Conservation (phyloP, 2,888 invertebrate species). For the Sesamia inferens region DNA sequence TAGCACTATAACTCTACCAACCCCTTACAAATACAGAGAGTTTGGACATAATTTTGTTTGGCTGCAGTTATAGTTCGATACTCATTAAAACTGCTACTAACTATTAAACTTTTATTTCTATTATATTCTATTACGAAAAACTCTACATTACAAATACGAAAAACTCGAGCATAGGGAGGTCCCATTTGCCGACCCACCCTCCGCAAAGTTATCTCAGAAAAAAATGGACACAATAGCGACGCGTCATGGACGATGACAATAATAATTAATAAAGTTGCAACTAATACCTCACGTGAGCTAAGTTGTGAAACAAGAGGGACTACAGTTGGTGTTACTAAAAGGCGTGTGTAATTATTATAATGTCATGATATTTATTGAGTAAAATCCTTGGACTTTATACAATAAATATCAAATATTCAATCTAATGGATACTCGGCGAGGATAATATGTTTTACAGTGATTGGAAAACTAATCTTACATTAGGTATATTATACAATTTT, state of each 20-base stretch:
- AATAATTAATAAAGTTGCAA: constrained; percentile 62
- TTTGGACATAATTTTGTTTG: background rate
- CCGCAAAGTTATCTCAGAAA: constrained; percentile 38
- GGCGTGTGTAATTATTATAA: background rate
- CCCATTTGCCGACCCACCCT: constrained; percentile 20
- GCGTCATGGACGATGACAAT: constrained; percentile 31
- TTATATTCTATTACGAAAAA: constrained; percentile 17
- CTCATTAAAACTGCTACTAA: too few relatives aligned
- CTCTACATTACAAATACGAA: constrained; percentile 13
- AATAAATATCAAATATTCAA: too few relatives aligned
- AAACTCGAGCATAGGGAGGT: background rate
- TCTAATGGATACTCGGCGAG: too few relatives aligned
- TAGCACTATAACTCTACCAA: too few relatives aligned
- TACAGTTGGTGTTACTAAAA: constrained; percentile 24
- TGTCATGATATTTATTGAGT: background rate
- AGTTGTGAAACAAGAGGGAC: constrained; percentile 29
- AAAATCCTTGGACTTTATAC: background rate
- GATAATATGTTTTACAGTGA: background rate
- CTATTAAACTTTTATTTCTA: constrained; percentile 1
- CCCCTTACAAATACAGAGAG: background rate
- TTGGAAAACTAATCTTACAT: background rate
- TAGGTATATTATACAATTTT: background rate
- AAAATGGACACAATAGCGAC: constrained; percentile 50
- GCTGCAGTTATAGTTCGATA: background rate
- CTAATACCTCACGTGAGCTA: constrained; percentile 59